Evolutionary conservation across 2,888 invertebrate species (phyloP).

Genomic region (Nipponacmea schrenckii): DNA sequence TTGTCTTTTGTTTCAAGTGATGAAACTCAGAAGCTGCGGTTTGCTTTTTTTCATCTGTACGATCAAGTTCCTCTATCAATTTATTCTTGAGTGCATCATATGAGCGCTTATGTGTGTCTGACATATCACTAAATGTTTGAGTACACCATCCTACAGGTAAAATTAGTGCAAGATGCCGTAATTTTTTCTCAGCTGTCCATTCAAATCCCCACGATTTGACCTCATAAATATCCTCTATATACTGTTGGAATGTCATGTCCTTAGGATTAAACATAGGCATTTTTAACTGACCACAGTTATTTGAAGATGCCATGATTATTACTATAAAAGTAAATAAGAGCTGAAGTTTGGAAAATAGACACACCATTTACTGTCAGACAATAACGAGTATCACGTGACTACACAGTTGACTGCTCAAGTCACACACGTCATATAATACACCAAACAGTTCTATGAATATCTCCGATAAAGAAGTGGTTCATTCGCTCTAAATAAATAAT

Average conservation of each 20-base stretch:
- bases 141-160: not conserved
- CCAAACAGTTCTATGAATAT: no score
- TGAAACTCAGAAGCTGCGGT: not conserved
- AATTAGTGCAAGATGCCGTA: not conserved
- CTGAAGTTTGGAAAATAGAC: no score
- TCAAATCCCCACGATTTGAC: not conserved
- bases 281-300: no score
- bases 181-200: not conserved
- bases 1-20: not conserved
- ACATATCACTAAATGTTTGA: not conserved
- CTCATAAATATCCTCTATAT: not conserved
- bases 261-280: not conserved
- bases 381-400: no score
- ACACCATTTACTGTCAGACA: no score
- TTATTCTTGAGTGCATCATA: not conserved
- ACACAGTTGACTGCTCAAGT: no score
- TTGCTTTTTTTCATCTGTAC: not conserved
- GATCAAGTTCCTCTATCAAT: not conserved
- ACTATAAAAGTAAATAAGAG: no score
- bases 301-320: no score
- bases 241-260: not conserved
- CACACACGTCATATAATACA: no score
- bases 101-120: not conserved
- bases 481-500: no score
- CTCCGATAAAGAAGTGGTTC: no score